phyloP scores from a whole-genome alignment of 2,797 vertebrate species.

The Tapirus indicus region DNA sequence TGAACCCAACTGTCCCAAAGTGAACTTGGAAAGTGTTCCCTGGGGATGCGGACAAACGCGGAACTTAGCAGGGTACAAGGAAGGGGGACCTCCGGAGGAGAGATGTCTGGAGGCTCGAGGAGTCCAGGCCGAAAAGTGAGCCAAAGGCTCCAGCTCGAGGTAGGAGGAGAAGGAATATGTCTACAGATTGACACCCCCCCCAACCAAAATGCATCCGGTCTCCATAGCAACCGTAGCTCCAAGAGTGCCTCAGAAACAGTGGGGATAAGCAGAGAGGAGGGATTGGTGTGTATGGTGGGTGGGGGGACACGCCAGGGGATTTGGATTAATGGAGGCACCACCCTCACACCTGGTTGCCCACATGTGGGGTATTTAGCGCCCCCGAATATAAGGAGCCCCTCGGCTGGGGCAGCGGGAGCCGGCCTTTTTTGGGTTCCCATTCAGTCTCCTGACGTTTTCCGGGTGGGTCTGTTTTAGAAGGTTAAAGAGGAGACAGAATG shows the following conservation, averaged over 20 bases:
- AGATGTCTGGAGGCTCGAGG: not conserved
- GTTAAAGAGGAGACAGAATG: conserved; percentile 48
- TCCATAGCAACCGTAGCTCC: conserved; percentile 86
- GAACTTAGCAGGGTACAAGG: conserved; percentile 43
- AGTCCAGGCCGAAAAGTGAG: conserved; percentile 24
- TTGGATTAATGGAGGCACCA: conserved; percentile 1
- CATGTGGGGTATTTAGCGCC: not conserved
- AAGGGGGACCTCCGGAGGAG: not conserved
- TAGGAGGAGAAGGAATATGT: conserved; percentile 61
- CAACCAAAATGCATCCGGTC: conserved; percentile 84
- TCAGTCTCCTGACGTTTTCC: conserved; percentile 39
- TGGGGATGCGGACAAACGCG: conserved; percentile 68
- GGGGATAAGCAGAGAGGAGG: conserved; percentile 80
- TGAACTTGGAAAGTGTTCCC: conserved; percentile 77
- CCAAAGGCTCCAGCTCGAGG: conserved; percentile 60
- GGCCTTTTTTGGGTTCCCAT: not conserved
- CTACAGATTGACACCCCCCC: conserved; percentile 66
- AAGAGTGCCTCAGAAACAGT: conserved; percentile 85
- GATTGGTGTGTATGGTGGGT: conserved; percentile 1
- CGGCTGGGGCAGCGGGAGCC: not conserved
- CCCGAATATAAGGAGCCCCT: not conserved
- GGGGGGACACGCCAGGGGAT: not conserved
- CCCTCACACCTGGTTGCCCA: conserved; percentile 22
- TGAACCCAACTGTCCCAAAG: conserved; percentile 67
- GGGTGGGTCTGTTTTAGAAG: conserved; percentile 45